Evolutionary conservation across 2,113 vertebrate genomes (phyloP), one percentile per base, ranked within the genome.

Genomic region (Apeltes quadracus): DNA sequence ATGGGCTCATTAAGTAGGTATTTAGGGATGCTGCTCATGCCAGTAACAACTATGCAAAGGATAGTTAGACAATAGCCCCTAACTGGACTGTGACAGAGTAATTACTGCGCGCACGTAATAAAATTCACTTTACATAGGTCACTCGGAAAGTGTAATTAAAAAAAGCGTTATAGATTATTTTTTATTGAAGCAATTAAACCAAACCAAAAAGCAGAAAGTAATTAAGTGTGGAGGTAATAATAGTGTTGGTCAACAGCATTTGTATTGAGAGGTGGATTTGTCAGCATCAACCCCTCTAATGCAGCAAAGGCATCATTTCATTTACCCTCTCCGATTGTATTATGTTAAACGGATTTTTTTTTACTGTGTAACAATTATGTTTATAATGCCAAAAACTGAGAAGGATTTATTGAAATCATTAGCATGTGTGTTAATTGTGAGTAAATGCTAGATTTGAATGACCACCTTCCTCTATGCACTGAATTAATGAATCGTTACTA

Each of bases 121-220:
- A 97, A 97, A 95, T 94, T 92, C 94, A 94, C 95, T 96, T 94
- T 95, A 94, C 95, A 96, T 95, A 97, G 96, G 97, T 98, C 97
- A 97, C 92, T 94, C 93, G 93, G 93, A 95, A 96, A 96, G 94
- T 95, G 94, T 97, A 98, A 98, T 98, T 97, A 97, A 97, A 98
- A n/a, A 98, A 96, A 95, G 95, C 95, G 95, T 97, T 97, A 97
- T 96, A 96, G 94, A 95, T 95, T 94, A 95, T 94, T 96, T 97
- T 53, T 96, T 96, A 96, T 96, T 96, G 96, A 96, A 93, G 96
- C 95, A 95, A 98, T 99, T 98, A 97, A 97, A 98, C 95, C 95
- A 97, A 97, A 98, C 95, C 95, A 95, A 96, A 98, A 97, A 96
- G 93, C 89, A 95, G 95, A 95, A 95, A 91, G 95, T 93, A 95